These are phyloP conservation scores for Nymphicus hollandicus DNA, from an alignment of 2,113 vertebrate species.

Conservation along the genomic window DNA sequence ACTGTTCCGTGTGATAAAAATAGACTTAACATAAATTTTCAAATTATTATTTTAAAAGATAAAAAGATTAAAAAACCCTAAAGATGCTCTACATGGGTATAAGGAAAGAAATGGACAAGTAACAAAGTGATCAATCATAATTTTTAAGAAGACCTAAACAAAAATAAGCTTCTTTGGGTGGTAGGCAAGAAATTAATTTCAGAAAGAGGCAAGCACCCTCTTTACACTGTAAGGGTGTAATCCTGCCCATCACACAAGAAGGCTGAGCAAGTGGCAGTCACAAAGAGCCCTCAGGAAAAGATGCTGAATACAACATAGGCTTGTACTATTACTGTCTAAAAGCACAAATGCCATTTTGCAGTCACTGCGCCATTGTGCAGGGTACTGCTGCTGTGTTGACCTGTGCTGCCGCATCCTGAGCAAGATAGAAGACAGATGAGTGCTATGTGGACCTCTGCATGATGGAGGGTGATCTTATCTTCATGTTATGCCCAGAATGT, in stretches of 20 bases:
- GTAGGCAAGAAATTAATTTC: neutral
- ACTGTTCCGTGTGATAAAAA: neutral
- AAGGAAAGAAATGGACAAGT: neutral
- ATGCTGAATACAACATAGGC: neutral
- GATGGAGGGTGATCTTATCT: neutral
- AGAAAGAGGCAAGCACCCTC: neutral
- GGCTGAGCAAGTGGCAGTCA: neutral
- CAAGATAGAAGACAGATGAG: neutral
- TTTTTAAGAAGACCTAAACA: neutral
- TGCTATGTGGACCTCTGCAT: neutral
- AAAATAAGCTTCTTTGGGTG: neutral
- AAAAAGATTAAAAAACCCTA: neutral
- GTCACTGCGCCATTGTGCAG: neutral
- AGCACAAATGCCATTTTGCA: neutral
- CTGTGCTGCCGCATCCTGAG: neutral
- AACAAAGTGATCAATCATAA: neutral
- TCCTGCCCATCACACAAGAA: neutral
- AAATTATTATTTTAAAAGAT: neutral
- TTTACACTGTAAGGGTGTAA: neutral
- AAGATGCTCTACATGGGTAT: neutral
- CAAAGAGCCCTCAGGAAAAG: neutral
- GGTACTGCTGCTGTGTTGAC: neutral
- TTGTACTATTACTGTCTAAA: neutral
- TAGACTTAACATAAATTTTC: neutral
- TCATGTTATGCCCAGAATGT: neutral